Evolutionary conservation across 2,888 invertebrate genomes (phyloP), one percentile per base, ranked within the genome.

Genomic region (Synergus itoensis): DNA sequence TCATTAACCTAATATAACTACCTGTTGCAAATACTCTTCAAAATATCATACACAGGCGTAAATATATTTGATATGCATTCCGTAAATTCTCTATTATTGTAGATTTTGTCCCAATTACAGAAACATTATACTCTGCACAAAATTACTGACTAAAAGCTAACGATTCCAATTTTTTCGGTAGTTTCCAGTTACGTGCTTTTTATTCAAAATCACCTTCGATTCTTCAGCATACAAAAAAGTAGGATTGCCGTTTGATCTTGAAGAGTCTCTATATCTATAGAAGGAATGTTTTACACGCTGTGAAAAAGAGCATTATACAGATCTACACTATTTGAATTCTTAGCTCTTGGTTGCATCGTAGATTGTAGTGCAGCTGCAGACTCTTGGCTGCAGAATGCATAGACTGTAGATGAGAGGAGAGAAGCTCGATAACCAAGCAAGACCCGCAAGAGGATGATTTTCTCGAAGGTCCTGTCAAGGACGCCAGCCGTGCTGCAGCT

Each of bases 401-500:
- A 36, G 48, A 45, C 16, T 48, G 48, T 14, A 28, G 48, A n/a
- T 69, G 69, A 69, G 69, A 18, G 11, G 5, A 7, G n/a, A 18
- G 60, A 21, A 60, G 48, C 69, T 36, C 36, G 45, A 69, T 69
- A 69, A 14, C 48, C 69, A 48, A 69, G 36, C 60, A 76, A 62
- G 57, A 43, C 18, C 57, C 41, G 40, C 60, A 45, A 76, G 76
- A 76, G 60, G 76, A 76, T 76, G 76, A 76, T 76, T 60, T 76
- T 76, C 76, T 76, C 28, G 76, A 76, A 76, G 76, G 76, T 76
- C 76, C 76, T 76, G 76, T 76, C 76, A 76, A 76, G 76, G 76
- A 60, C 76, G 76, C 21, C 75, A 21, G 45, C 67, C 48, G 48
- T 48, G 45, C 28, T 69, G 69, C 48, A 48, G 69, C 48, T 69